A percentile compares a stretch with the other conserved stretches of the same genome.
Conservation (phyloP, 2,888 invertebrate species). For the Drosophila falleni region DNA sequence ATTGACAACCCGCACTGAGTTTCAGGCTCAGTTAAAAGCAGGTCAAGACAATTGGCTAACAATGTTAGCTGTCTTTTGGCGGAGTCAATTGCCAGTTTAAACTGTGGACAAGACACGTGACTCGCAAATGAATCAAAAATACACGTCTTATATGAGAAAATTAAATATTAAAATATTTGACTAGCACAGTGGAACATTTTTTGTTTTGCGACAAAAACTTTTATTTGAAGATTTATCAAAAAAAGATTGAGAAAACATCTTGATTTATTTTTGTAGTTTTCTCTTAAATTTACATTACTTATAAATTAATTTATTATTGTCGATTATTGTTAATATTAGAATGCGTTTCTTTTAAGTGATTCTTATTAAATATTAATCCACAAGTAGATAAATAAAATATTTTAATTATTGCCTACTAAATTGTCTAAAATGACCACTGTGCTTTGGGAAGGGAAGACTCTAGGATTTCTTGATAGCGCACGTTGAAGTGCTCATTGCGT, state of each 20-base stretch:
- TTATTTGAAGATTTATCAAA: too few species aligned
- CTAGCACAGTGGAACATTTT: neutral
- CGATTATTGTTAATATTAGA: too few species aligned
- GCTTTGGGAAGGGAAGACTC: neutral
- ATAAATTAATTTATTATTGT: too few species aligned
- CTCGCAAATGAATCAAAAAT: neutral
- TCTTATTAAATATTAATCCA: too few species aligned
- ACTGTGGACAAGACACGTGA: slow-evolving; percentile 39
- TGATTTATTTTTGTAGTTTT: too few species aligned
- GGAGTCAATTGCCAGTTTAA: slow-evolving; percentile 15
- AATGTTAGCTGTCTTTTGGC: neutral
- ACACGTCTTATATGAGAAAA: slow-evolving; percentile 34
- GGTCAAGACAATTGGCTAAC: slow-evolving; percentile 3
- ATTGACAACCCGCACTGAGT: slow-evolving; percentile 6
- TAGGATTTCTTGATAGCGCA: slow-evolving; percentile 56
- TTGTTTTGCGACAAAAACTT: too few species aligned
- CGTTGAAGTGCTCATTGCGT: slow-evolving; percentile 19
- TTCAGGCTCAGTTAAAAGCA: neutral
- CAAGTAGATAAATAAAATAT: too few species aligned
- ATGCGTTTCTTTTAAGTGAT: too few species aligned
- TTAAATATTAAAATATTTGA: too few species aligned
- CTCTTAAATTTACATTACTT: too few species aligned
- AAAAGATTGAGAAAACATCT: too few species aligned
- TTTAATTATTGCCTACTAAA: too few species aligned
- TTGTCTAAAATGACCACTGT: neutral